Evolutionary conservation across 2,797 vertebrate genomes (phyloP), one percentile per base, ranked within the genome.

Genomic region (Onychomys arenicola): DNA sequence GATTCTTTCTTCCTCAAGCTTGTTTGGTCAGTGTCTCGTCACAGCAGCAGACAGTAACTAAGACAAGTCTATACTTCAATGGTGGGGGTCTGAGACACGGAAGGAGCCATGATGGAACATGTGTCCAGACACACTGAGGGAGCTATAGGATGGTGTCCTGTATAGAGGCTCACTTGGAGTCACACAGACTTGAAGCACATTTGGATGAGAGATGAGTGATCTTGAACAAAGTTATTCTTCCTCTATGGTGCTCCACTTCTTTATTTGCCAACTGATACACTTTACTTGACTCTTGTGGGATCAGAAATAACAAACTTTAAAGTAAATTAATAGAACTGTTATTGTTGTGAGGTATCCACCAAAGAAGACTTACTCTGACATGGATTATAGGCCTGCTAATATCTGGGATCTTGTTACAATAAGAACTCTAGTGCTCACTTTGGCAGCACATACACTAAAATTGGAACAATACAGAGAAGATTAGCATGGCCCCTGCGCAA

Each of bases 111-210:
- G 16, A 23, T 10, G 17, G 59, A 27, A 49, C 27, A 65, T 6
- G 12, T 29, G 27, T 6, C 3, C 2, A 43, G 32, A 65, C 8
- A 16, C 49, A 77, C 19, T 16, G 1, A 40, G 34, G 10, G 63
- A 65, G 43, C 37, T 0, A 0, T 0, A 17, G 37, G 0, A 2
- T 14, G 32, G 12, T 14, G 9, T 11, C 21, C 43, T 21, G 1
- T 21, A n/a, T 40, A 61, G 16, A 67, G 23, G 6, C 13, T 59
- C 0, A 0, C 13, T 55, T 85, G 49, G 29, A 90, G 11, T 25
- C 12, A 34, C 0, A 12, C 0, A 49, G 43, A n/a, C 34, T 4
- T 49, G 5, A 46, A 29, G 29, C n/a, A 49, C 14, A 32, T 43
- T 59, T 63, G 13, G 32, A 12, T 73, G 29, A 71, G 25, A 76